Conservation (phyloP, 2,797 vertebrate species). For the Hapalemur alaotrensis region DNA sequence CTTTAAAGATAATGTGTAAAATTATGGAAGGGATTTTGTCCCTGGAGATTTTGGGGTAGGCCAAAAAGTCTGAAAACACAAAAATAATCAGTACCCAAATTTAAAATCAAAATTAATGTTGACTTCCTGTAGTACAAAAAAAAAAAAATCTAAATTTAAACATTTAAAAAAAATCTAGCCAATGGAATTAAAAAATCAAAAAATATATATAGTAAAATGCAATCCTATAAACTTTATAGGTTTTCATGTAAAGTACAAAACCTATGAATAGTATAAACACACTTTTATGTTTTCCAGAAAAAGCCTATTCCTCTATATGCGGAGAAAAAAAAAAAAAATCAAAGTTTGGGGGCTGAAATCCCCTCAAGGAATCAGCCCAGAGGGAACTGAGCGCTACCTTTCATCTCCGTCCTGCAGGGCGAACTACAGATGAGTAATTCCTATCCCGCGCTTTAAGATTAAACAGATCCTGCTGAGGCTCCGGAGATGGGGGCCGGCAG, state of each 20-base stretch:
- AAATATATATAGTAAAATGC: neutral
- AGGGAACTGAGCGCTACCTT: no score
- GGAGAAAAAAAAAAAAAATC: neutral
- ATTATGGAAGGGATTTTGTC: neutral
- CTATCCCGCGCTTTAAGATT: fast-evolving
- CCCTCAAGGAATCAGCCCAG: fast-evolving
- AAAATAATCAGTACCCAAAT: neutral
- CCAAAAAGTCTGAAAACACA: neutral
- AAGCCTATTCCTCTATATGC: fast-evolving
- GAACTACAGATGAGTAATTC: fast-evolving
- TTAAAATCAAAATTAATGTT: neutral
- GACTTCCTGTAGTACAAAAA: neutral
- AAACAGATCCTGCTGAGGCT: fast-evolving
- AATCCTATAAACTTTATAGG: neutral
- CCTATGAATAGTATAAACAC: neutral
- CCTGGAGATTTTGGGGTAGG: neutral
- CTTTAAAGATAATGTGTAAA: neutral
- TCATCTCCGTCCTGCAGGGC: fast-evolving
- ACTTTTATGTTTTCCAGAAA: neutral
- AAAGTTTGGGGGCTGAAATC: neutral
- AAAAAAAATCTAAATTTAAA: neutral
- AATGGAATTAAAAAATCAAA: neutral
- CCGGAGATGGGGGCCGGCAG: fast-evolving
- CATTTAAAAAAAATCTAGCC: neutral
- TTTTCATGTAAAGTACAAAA: neutral